These are phyloP conservation scores for Eristalinus aeneus DNA, from an alignment of 2,888 invertebrate genomes.

Conservation along the genomic window DNA sequence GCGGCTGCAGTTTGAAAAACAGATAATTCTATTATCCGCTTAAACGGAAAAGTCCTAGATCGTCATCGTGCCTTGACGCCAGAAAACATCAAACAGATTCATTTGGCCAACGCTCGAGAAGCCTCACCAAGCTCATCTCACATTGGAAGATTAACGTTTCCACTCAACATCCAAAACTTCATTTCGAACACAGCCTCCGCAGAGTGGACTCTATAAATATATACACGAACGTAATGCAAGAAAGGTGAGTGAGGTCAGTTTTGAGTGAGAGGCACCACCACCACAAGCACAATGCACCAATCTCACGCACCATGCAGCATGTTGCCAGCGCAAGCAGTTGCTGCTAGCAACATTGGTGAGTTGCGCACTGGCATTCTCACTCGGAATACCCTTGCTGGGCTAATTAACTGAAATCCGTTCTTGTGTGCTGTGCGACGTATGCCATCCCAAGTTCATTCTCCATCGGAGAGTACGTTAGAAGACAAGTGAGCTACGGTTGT, in stretches of 20 bases:
- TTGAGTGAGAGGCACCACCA: not conserved
- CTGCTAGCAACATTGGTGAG: slow-evolving; percentile 27
- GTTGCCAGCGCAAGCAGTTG: slow-evolving; percentile 38
- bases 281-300: not conserved
- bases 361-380: slow-evolving; percentile 48
- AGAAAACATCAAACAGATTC: not conserved
- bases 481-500: slow-evolving; percentile 37
- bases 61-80: not conserved
- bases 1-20: not conserved
- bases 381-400: slow-evolving; percentile 25
- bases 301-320: slow-evolving; percentile 43
- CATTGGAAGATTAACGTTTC: not conserved
- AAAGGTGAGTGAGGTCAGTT: slow-evolving; percentile 40
- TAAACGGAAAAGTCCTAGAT: not conserved
- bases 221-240: too few relatives aligned
- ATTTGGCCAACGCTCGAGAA: not conserved
- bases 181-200: slow-evolving; percentile 3
- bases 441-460: slow-evolving; percentile 55
- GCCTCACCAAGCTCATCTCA: not conserved
- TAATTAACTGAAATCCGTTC: slow-evolving; percentile 26
- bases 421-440: not conserved
- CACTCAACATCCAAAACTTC: slow-evolving; percentile 6
- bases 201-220: not conserved
- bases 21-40: not conserved
- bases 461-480: slow-evolving; percentile 48